These are phyloP conservation scores for Drosophila anomalata DNA, from an alignment of 2,888 invertebrate genomes.

Conservation along the genomic window DNA sequence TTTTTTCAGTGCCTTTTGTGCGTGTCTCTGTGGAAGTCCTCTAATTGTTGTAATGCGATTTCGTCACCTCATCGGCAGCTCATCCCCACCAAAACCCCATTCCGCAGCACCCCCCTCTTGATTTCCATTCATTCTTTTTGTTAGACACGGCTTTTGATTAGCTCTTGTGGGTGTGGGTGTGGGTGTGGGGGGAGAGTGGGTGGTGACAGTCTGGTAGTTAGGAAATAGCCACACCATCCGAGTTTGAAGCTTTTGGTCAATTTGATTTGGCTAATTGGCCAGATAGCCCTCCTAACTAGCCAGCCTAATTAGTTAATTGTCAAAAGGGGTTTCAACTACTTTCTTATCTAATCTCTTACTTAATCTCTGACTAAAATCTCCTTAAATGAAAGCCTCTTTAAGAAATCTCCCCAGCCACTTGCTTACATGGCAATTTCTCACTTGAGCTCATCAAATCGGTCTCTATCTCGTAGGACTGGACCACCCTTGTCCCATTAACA, in stretches of 20 bases:
- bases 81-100: not conserved
- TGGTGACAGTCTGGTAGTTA: not conserved
- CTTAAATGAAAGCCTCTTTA: not conserved
- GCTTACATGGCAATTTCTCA: constrained; percentile 25
- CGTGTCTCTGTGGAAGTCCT: constrained; percentile 20
- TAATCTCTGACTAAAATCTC: no score
- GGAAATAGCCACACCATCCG: constrained; percentile 8
- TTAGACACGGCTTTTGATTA: constrained; percentile 35
- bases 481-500: constrained; percentile 30
- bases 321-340: no score
- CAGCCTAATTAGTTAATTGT: not conserved
- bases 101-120: not conserved
- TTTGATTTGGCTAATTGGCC: constrained; percentile 46
- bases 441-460: constrained; percentile 31
- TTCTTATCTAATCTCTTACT: no score
- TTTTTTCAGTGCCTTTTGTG: not conserved
- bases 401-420: not conserved
- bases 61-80: constrained; percentile 30
- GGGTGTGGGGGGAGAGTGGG: not conserved
- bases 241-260: constrained; percentile 33
- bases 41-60: constrained; percentile 69
- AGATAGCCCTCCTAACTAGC: not conserved
- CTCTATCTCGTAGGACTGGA: not conserved
- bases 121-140: constrained; percentile 16
- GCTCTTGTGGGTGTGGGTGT: constrained; percentile 8